Evolutionary conservation across 2,113 vertebrate genomes (phyloP), one percentile per base, ranked within the genome.

Genomic region (Epinephelus cyanopodus): DNA sequence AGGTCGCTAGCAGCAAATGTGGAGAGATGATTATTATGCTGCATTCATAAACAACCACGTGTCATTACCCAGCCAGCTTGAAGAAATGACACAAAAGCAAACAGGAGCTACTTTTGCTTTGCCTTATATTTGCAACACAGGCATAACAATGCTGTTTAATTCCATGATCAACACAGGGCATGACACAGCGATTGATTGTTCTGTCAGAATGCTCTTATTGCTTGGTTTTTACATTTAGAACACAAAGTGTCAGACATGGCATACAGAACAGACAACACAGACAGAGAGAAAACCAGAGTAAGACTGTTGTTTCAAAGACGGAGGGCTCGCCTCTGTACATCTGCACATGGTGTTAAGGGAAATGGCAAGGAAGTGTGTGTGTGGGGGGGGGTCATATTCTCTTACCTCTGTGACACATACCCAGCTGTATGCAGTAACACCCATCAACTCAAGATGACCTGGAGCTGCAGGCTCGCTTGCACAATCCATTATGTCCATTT

Each of bases 211-310:
- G 2, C 56, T 79, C 52, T 82, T 93, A 91, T 92, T 94, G 93
- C 91, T 94, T 77, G n/a, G 63, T 82, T 83, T 91, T 83, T 91
- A 91, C 89, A 94, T 87, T 85, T 65, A 91, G 63, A 91, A 82
- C 42, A 90, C 73, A 86, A 47, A 79, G 25, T 60, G 74, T 74
- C 70, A 91, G 82, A 79, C 77, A 86, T 42, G 19, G 61, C 81
- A 90, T 76, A 86, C 84, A 92, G 57, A 90, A 92, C 87, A 89
- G 83, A 82, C 87, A 87, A 54, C 79, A 91, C 80, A 77, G 29
- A 91, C 73, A 76, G n/a, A 86, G 71, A 79, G 52, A 53, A 83
- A 81, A 48, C 54, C 19, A 74, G 61, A 83, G 74, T 25, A 15
- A 84, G 69, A 82, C 64, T 68, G 79, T 63, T 66, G 54, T 54